Conservation (phyloP, 2,797 vertebrate species). For the Rhinella marina region DNA sequence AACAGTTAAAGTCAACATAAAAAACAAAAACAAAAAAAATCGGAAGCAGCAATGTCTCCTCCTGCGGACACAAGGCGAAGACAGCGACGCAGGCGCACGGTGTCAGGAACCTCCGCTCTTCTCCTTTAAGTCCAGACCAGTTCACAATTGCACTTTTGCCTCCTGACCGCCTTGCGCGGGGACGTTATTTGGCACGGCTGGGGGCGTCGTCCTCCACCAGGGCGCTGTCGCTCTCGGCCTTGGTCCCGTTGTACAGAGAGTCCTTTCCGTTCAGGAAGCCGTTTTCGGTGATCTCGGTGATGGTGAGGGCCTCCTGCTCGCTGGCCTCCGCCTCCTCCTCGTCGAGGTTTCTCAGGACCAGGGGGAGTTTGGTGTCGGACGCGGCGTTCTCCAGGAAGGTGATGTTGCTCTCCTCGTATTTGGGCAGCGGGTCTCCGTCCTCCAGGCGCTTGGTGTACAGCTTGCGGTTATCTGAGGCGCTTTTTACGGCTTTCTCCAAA, state of each 20-base stretch:
- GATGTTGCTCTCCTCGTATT: slow-evolving; percentile 86
- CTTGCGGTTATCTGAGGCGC: slow-evolving; percentile 79
- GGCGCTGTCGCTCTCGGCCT: slow-evolving; percentile 68
- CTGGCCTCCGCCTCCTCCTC: slow-evolving; percentile 75
- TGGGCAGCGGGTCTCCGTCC: slow-evolving; percentile 80
- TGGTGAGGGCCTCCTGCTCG: slow-evolving; percentile 71
- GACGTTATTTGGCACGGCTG: slow-evolving; percentile 81
- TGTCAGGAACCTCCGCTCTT: slow-evolving; percentile 66
- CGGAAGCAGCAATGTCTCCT: slow-evolving; percentile 81
- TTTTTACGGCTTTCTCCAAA: slow-evolving; percentile 84
- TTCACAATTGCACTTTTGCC: slow-evolving; percentile 67
- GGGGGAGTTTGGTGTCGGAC: slow-evolving; percentile 84
- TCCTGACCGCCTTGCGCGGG: slow-evolving; percentile 68
- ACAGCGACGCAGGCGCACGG: slow-evolving; percentile 70
- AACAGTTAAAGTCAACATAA: background rate
- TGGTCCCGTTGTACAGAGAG: slow-evolving; percentile 77
- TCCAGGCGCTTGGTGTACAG: slow-evolving; percentile 82
- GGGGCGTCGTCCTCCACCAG: slow-evolving; percentile 71
- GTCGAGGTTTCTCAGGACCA: slow-evolving; percentile 86
- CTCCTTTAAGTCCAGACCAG: slow-evolving; percentile 65
- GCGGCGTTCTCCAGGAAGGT: slow-evolving; percentile 85
- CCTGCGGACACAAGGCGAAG: slow-evolving; percentile 74
- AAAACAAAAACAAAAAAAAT: slow-evolving; percentile 77
- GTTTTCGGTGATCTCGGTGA: slow-evolving; percentile 70
- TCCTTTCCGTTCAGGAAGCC: slow-evolving; percentile 81